phyloP scores from a whole-genome alignment of 2,797 vertebrate genomes.

The Mus caroli region DNA sequence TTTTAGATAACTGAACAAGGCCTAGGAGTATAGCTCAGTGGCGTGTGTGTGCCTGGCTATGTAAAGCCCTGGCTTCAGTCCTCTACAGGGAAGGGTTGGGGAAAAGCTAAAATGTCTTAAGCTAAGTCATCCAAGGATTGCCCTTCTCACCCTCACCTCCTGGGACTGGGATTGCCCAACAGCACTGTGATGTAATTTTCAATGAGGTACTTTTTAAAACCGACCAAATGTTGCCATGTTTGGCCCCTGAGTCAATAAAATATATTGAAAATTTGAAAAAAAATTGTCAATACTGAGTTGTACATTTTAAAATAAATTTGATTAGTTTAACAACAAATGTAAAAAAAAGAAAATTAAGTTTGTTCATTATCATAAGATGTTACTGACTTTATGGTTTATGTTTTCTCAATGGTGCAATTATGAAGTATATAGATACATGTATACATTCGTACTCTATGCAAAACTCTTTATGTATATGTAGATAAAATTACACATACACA shows the following conservation, averaged over 20 bases:
- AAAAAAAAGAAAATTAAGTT: not conserved
- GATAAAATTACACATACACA: not conserved
- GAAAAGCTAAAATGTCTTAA: slow-evolving; percentile 63
- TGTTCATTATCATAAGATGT: not conserved
- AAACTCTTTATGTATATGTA: not conserved
- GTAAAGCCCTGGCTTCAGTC: not conserved
- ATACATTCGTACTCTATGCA: not conserved
- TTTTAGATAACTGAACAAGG: slow-evolving; percentile 52
- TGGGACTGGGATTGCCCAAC: slow-evolving; percentile 67
- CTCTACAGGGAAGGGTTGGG: not conserved
- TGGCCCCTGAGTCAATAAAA: slow-evolving; percentile 88
- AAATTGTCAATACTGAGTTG: too few relatives aligned
- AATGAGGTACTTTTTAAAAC: slow-evolving; percentile 88
- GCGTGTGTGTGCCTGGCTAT: not conserved
- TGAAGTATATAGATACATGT: not conserved
- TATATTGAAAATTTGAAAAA: slow-evolving; percentile 80
- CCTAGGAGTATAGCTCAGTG: not conserved
- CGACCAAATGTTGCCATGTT: slow-evolving; percentile 89
- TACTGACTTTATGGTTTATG: not conserved
- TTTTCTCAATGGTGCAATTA: not conserved
- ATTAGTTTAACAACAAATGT: too few relatives aligned
- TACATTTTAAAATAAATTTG: too few relatives aligned
- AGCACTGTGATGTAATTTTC: slow-evolving; percentile 78
- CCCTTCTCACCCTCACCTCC: slow-evolving; percentile 62
- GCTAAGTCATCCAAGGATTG: slow-evolving; percentile 76